Evolutionary conservation across 1,140 invertebrate species (phyloP), one percentile per base, ranked within the genome.

Genomic region (Archegozetes longisetosus): DNA sequence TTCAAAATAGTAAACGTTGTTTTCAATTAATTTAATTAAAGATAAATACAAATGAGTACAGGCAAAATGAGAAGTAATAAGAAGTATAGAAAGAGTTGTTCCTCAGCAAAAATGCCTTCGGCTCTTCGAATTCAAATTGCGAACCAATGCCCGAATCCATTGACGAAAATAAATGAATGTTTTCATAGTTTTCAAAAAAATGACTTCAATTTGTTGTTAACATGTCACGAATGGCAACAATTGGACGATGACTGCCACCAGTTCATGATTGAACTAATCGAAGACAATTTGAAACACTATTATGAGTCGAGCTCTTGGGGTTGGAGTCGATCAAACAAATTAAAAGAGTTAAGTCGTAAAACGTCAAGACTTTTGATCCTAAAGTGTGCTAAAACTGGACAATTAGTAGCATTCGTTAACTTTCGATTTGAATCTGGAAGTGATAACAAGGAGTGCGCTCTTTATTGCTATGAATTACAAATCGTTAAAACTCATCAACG

Each of bases 391-490:
- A 17, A 50, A 13, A 25, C 26, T 47, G 17, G 23, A 55, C 26
- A 55, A 55, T 40, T 64, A 51, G 40, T 64, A 50, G 67, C 59
- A 17, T 68, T 68, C 48, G 58, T 60, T 40, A 66, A 68, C 60
- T 67, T 67, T 54, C 63, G 66, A 27, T 68, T 68, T 55, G 67
- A 67, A 13, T 27, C 61, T 32, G 67, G 68, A 48, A 54, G 48
- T n/a, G 63, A 55, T 50, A 26, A 40, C 13, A 17, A 13, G n/a
- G 27, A 53, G 24, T 52, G 63, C 23, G 29, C 65, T 28, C 22
- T 67, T 1, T 68, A 68, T 32, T 67, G 66, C 47, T 68, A 68
- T 52, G 67, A 68, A 57, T 53, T 68, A 14, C 67, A 68, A 54
- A 60, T 67, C 23, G 54, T 29, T 3, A 24, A 32, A 20, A 27